These are phyloP conservation scores for Trichopria drosophilae DNA, from an alignment of 2,888 invertebrate species.

Conservation along the genomic window DNA sequence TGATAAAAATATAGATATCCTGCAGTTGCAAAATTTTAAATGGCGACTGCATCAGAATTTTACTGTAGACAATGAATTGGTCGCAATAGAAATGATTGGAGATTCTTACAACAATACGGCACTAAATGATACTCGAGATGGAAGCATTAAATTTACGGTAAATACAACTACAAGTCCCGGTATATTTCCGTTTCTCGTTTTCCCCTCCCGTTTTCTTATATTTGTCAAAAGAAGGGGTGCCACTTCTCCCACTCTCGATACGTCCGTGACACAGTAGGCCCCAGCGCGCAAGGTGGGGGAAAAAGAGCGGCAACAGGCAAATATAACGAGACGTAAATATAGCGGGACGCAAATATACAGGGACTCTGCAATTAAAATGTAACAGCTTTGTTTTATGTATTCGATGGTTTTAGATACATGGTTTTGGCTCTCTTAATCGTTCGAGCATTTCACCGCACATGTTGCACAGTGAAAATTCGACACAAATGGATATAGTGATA, in stretches of 20 bases:
- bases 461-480: constrained; percentile 69
- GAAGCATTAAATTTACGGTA: constrained; percentile 50
- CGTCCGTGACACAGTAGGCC: too few relatives aligned
- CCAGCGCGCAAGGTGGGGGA: too few relatives aligned
- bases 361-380: too few relatives aligned
- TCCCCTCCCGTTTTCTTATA: too few relatives aligned
- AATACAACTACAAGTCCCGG: too few relatives aligned
- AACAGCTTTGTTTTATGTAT: neutral
- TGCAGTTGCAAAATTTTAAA: constrained; percentile 51
- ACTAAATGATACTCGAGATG: constrained; percentile 48
- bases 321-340: too few relatives aligned
- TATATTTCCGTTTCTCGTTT: too few relatives aligned
- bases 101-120: constrained; percentile 44
- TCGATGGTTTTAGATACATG: constrained; percentile 61
- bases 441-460: constrained; percentile 65
- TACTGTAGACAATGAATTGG: constrained; percentile 55
- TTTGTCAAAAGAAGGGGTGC: too few relatives aligned
- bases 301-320: too few relatives aligned
- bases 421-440: constrained; percentile 59
- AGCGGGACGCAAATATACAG: too few relatives aligned
- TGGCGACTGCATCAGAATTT: constrained; percentile 56
- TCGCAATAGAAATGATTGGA: constrained; percentile 48
- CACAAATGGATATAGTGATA: constrained; percentile 66
- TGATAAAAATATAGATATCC: constrained; percentile 50
- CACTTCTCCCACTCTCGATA: too few relatives aligned